Percentiles rank a stretch among this genome's conserved stretches.
phyloP scores from a whole-genome alignment of 2,797 vertebrate genomes.

The Cossypha niveicapilla region DNA sequence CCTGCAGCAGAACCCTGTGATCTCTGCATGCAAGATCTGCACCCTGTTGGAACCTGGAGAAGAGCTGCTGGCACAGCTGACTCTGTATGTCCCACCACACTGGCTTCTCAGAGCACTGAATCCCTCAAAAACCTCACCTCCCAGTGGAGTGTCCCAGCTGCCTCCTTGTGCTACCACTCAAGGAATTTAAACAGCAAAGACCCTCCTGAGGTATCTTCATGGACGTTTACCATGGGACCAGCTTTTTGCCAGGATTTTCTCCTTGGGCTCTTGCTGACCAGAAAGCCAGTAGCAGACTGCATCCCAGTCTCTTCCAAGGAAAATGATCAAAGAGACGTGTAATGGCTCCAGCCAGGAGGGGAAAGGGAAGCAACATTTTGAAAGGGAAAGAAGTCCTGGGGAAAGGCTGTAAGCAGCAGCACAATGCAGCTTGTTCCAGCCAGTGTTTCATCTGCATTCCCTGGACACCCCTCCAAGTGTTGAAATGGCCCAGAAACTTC shows the following conservation, averaged over 20 bases:
- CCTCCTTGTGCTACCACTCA: background rate
- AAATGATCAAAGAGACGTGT: slow-evolving; percentile 74
- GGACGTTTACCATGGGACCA: slow-evolving; percentile 70
- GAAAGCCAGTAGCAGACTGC: slow-evolving; percentile 75
- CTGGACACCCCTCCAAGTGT: background rate
- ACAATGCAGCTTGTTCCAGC: accelerated
- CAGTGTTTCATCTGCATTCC: background rate
- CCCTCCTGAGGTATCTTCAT: background rate
- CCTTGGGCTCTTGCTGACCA: slow-evolving; percentile 75
- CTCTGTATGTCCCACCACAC: accelerated
- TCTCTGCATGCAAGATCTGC: background rate
- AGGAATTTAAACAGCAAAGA: background rate
- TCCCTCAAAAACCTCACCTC: background rate
- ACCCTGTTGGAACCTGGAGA: background rate
- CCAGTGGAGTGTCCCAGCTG: background rate
- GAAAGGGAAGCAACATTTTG: background rate
- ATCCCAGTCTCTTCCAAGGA: slow-evolving; percentile 77
- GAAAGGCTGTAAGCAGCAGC: background rate
- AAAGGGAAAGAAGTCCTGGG: background rate
- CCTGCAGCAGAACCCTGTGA: background rate
- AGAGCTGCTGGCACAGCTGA: background rate
- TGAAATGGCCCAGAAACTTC: background rate
- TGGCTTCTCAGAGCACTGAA: background rate
- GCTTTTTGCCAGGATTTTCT: slow-evolving; percentile 67
- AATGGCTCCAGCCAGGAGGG: slow-evolving; percentile 69